These are phyloP conservation scores for Elgonia sp. DNA, from an alignment of 2,888 invertebrate species.

Conservation along the genomic window DNA sequence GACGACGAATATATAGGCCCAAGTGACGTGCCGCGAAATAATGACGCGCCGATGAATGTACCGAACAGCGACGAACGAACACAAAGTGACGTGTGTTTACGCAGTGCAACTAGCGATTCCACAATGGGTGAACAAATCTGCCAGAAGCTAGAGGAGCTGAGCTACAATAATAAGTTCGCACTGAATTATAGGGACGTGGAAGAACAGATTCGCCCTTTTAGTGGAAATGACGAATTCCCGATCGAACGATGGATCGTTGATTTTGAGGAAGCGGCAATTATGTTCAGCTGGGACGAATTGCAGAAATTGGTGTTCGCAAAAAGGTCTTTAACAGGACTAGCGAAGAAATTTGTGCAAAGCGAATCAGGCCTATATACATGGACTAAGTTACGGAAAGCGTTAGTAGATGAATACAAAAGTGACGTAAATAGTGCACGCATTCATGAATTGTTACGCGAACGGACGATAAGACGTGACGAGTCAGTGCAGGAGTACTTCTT, in stretches of 20 bases:
- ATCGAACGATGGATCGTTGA: conserved; percentile 20
- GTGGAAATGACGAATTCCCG: background rate
- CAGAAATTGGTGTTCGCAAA: background rate
- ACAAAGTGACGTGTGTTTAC: background rate
- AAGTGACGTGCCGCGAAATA: background rate
- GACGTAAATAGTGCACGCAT: background rate
- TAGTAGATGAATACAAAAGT: background rate
- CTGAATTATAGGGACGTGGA: background rate
- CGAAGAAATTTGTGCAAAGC: background rate
- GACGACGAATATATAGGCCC: background rate
- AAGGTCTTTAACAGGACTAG: background rate
- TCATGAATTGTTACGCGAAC: background rate
- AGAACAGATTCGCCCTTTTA: background rate
- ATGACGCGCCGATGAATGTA: background rate
- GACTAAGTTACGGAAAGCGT: background rate
- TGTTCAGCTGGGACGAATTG: background rate
- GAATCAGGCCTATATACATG: background rate
- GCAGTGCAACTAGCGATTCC: background rate
- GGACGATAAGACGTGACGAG: background rate
- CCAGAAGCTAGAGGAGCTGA: background rate
- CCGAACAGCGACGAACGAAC: background rate
- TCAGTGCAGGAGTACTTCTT: background rate
- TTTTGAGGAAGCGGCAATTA: background rate
- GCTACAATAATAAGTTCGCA: background rate
- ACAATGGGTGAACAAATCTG: background rate